Percentiles rank a stretch among this genome's conserved stretches.
These are phyloP conservation scores for Microctenopoma lineatum DNA, from an alignment of 2,797 vertebrate genomes.

Conservation along the genomic window DNA sequence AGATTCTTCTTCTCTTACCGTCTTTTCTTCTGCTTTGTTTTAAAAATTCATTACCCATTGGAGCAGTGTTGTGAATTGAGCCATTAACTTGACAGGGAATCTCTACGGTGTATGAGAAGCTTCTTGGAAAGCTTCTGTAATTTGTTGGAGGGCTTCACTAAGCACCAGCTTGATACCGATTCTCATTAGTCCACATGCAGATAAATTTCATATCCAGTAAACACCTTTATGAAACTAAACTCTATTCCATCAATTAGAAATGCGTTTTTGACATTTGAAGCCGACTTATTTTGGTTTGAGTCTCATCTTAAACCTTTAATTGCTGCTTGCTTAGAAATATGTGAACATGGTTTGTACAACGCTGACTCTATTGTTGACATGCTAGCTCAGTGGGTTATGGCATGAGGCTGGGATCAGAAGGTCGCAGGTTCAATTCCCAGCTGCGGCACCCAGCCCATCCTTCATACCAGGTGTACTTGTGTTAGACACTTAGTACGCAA, in stretches of 20 bases:
- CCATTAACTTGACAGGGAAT: neutral
- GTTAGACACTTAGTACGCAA: no score
- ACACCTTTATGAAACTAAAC: neutral
- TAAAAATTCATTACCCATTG: neutral
- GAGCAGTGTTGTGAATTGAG: neutral
- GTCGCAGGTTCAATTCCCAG: no score
- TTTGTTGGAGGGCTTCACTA: slow-evolving; percentile 4
- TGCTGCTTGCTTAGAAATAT: neutral
- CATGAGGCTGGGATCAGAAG: no score
- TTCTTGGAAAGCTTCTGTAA: slow-evolving; percentile 1
- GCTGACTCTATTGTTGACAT: neutral
- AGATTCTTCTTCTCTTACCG: neutral
- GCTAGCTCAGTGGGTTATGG: no score
- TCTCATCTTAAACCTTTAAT: neutral
- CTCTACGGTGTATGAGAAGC: neutral
- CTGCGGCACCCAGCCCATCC: no score
- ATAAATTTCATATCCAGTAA: neutral
- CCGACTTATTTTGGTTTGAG: neutral
- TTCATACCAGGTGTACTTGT: no score
- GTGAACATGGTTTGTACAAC: neutral
- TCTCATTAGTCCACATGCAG: neutral
- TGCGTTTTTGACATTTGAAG: neutral
- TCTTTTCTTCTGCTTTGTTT: neutral
- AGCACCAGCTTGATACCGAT: neutral
- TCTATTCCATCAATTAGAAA: neutral